Evolutionary conservation across 2,113 vertebrate genomes (phyloP), one percentile per base, ranked within the genome.

Genomic region (Hyla sarda): DNA sequence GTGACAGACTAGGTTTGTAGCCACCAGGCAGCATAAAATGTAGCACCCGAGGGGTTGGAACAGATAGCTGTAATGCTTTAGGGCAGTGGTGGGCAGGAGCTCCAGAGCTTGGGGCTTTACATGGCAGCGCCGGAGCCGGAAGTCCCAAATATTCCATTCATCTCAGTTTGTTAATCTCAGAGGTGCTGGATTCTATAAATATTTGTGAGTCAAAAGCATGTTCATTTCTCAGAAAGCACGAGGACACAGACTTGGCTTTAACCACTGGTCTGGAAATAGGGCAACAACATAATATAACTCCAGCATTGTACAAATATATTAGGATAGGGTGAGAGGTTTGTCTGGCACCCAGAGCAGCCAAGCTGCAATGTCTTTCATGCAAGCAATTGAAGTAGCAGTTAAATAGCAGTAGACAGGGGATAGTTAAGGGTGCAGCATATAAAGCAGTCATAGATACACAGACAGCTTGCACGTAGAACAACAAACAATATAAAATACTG

Each of bases 301-400:
- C 84, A 89, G 89, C 90, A 88, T 90, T 89, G 85, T 83, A 87
- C 82, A 90, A 92, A 92, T 87, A 89, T 67, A 89, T 88, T 19
- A 86, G 25, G 23, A 72, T 47, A 58, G 76, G 32, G 65, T 54
- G 21, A 71, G 45, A 54, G 28, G 65, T 56, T 54, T 72, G 77
- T 71, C 41, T 79, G 32, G 5, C 28, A 28, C 19, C 23, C 76
- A 84, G 69, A 47, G n/a, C 16, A 52, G 13, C 17, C 45, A 21
- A 11, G 50, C 50, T 79, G 76, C 50, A 54, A 4, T 25, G 41
- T 12, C 3, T 74, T 34, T 58, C 21, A 37, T 37, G 34, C 76
- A 54, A 17, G 10, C 52, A 60, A 54, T 41, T 60, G 0, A 41
- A 45, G 8, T 9, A n/a, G 11, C 58, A 16, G 12, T 37, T 9